Conservation (phyloP, 2,888 invertebrate genomes). For the Unio delphinus region DNA sequence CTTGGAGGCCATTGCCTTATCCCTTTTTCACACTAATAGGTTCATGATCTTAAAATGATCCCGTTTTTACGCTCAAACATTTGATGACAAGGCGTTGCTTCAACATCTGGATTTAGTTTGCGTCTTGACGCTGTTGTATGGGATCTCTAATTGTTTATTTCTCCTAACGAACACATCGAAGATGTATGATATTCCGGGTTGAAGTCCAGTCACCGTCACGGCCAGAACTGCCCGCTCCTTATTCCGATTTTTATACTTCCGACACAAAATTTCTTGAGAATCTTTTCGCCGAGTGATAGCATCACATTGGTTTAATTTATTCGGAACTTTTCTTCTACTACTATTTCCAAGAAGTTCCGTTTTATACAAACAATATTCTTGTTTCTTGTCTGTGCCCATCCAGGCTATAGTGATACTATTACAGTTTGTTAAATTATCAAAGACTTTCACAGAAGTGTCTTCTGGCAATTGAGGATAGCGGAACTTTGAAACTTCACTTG, state of each 20-base stretch:
- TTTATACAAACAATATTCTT: constrained; percentile 67
- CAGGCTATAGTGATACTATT: constrained; percentile 67
- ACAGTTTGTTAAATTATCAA: constrained; percentile 60
- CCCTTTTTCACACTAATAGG: no score
- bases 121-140: constrained; percentile 62
- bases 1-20: no score
- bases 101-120: constrained; percentile 50
- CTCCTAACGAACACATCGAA: constrained; percentile 66
- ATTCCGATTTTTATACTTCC: constrained; percentile 41
- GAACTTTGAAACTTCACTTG: constrained; percentile 35
- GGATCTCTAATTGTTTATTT: constrained; percentile 50
- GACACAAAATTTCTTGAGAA: constrained; percentile 37
- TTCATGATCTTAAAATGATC: no score
- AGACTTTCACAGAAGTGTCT: constrained; percentile 60
- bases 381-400: constrained; percentile 62
- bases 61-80: no score
- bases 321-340: constrained; percentile 18
- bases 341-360: constrained; percentile 40
- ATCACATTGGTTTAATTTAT: constrained; percentile 36
- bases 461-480: constrained; percentile 60
- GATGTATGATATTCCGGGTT: constrained; percentile 58
- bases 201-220: constrained; percentile 59
- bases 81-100: no score
- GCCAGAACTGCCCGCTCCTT: constrained; percentile 52
- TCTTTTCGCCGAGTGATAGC: constrained; percentile 23